Conservation (phyloP, 2,888 invertebrate genomes). For the Noctua janthina region DNA sequence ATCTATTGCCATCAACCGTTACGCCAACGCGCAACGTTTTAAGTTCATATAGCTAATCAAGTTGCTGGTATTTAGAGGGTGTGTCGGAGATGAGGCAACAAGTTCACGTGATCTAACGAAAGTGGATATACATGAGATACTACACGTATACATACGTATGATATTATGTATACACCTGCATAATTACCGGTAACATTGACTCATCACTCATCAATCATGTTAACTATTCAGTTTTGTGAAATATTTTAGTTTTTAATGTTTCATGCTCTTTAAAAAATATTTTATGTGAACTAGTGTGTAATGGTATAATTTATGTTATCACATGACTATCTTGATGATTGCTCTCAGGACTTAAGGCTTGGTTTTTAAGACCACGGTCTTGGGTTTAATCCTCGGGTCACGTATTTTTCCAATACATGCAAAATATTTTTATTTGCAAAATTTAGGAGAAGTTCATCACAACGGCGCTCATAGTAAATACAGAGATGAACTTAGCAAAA, state of each 20-base stretch:
- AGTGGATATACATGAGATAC: slow-evolving; percentile 27
- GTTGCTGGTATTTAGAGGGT: slow-evolving; percentile 43
- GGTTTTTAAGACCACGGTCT: neutral
- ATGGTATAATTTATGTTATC: neutral
- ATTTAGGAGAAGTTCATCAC: neutral
- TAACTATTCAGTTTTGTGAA: slow-evolving; percentile 33
- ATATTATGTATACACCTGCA: slow-evolving; percentile 10
- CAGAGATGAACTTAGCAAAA: neutral
- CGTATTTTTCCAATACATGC: neutral
- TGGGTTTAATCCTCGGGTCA: too few relatives aligned
- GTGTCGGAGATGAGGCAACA: slow-evolving; percentile 44
- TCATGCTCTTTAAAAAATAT: neutral
- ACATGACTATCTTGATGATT: neutral
- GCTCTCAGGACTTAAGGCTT: too few relatives aligned
- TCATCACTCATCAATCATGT: slow-evolving; percentile 51
- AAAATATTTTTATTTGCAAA: neutral
- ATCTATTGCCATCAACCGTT: neutral
- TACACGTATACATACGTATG: slow-evolving; percentile 2
- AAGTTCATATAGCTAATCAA: neutral
- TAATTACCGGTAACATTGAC: slow-evolving; percentile 50
- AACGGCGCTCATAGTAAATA: neutral
- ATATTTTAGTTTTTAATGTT: slow-evolving; percentile 9
- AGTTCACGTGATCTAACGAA: slow-evolving; percentile 43
- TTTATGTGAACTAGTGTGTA: neutral
- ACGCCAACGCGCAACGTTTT: neutral